Evolutionary conservation across 2,888 invertebrate species (phyloP).

Genomic region (Labia minor): DNA sequence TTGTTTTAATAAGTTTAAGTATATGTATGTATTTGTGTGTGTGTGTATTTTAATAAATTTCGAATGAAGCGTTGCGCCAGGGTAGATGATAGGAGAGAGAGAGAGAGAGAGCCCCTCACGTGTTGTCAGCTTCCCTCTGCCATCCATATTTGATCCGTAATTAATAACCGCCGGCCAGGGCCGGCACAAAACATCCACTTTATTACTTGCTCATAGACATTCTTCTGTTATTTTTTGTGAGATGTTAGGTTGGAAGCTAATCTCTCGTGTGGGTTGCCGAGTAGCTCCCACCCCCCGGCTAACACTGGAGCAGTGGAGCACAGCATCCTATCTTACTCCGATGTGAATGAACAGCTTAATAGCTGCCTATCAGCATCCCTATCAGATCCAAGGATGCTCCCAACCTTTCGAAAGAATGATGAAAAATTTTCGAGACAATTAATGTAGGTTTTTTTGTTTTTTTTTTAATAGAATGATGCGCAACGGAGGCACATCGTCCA

Average conservation of each 20-base stretch:
- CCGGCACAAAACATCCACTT: background rate
- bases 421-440: too few relatives aligned
- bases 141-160: background rate
- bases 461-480: background rate
- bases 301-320: too few relatives aligned
- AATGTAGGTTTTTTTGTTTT: background rate
- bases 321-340: background rate
- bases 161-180: slow-evolving; percentile 1
- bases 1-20: too few relatives aligned
- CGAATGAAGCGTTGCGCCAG: too few relatives aligned
- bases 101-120: background rate
- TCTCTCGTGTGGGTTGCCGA: background rate
- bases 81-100: background rate
- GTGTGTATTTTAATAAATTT: too few relatives aligned
- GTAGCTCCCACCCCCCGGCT: background rate
- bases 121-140: background rate
- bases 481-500: too few relatives aligned
- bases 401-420: background rate
- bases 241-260: background rate
- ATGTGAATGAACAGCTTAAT: slow-evolving; percentile 3
- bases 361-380: background rate
- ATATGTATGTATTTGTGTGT: too few relatives aligned
- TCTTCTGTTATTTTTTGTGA: background rate
- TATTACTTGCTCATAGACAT: slow-evolving; percentile 7
- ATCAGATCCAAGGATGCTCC: background rate